Evolutionary conservation across 1,140 invertebrate genomes (phyloP).

Genomic region (Gonatopus flavifemur): DNA sequence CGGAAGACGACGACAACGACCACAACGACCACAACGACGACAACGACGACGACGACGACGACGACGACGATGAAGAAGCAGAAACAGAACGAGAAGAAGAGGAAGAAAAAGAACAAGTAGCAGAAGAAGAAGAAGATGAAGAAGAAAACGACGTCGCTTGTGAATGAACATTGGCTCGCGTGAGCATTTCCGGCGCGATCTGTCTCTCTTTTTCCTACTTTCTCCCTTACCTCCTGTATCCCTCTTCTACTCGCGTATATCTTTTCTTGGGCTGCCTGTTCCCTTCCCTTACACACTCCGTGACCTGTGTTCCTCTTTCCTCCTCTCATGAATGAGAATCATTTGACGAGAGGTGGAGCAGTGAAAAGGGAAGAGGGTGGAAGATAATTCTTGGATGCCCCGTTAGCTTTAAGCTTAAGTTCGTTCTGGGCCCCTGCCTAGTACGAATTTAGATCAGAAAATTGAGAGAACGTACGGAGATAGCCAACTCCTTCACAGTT

Average conservation of each 20-base stretch:
- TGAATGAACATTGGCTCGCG: conserved; percentile 58
- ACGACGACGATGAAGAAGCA: conserved; percentile 12
- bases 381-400: conserved; percentile 19
- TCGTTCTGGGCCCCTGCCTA: too few species aligned
- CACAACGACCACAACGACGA: conserved; percentile 18
- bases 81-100: conserved; percentile 15
- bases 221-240: conserved; percentile 13
- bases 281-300: conserved; percentile 21
- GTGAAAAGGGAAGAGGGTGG: neutral
- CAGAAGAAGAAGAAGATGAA: conserved; percentile 33
- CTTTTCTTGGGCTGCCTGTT: conserved; percentile 5
- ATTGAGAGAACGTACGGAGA: too few species aligned
- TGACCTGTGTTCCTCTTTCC: conserved; percentile 27
- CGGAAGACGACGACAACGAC: conserved; percentile 14
- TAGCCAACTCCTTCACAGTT: too few species aligned
- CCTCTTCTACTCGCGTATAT: conserved; percentile 5
- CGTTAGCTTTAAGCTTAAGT: conserved; percentile 41
- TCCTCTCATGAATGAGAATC: conserved; percentile 35
- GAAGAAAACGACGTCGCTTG: conserved; percentile 39
- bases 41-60: conserved; percentile 13
- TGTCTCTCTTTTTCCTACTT: conserved; percentile 18
- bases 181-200: conserved; percentile 52
- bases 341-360: too few species aligned
- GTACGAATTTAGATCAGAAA: too few species aligned
- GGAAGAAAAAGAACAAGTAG: conserved; percentile 11